These are phyloP conservation scores for Lasioglossum baleicum DNA, from an alignment of 1,140 invertebrate species.

Conservation along the genomic window DNA sequence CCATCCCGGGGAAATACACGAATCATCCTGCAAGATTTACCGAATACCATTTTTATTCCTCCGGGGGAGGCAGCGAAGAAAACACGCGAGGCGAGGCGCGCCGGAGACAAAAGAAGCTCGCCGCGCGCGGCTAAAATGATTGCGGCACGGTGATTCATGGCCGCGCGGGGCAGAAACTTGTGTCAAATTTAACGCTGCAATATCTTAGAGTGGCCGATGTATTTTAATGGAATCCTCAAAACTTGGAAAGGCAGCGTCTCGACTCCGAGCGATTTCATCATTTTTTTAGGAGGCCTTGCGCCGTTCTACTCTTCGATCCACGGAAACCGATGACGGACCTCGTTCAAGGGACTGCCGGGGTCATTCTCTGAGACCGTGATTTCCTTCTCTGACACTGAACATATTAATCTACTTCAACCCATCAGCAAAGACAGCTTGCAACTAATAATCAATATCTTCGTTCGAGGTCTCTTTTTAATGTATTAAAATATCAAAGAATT, in stretches of 20 bases:
- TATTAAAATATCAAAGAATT: too few species aligned
- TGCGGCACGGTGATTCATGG: conserved; percentile 21
- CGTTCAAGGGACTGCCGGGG: too few species aligned
- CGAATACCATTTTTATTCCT: conserved; percentile 13
- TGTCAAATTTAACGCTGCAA: conserved; percentile 38
- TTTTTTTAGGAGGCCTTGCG: neutral
- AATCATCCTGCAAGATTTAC: conserved; percentile 16
- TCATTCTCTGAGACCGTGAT: too few species aligned
- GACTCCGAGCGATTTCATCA: conserved; percentile 1
- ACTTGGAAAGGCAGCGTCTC: neutral
- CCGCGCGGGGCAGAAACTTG: neutral
- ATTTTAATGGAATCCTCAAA: conserved; percentile 49
- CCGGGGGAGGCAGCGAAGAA: neutral
- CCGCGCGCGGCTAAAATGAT: conserved; percentile 27
- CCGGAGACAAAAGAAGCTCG: conserved; percentile 9
- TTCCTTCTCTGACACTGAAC: too few species aligned
- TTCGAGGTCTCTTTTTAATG: too few species aligned
- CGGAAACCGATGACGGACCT: neutral
- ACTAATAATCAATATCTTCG: too few species aligned
- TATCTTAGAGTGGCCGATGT: conserved; percentile 49
- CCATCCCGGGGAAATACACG: neutral
- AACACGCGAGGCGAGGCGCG: neutral
- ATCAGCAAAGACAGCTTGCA: too few species aligned
- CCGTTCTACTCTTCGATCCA: neutral
- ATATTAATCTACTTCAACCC: too few species aligned